These are phyloP conservation scores for Stegana nigrithorax DNA, from an alignment of 2,888 invertebrate species.

Conservation along the genomic window DNA sequence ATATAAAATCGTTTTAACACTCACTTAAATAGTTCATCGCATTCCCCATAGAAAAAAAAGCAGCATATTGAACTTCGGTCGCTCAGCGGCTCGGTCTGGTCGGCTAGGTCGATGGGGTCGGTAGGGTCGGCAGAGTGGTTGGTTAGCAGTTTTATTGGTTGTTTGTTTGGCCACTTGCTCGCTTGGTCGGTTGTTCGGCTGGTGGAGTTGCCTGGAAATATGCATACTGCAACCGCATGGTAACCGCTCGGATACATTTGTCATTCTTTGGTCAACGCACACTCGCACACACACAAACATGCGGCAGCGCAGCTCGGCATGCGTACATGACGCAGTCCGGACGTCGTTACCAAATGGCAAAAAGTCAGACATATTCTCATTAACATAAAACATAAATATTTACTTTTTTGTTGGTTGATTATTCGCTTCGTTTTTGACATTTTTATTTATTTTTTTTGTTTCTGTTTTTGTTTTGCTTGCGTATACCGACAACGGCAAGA, in stretches of 20 bases:
- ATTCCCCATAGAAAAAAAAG: not conserved
- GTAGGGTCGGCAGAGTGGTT: slow-evolving; percentile 19
- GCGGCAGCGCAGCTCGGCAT: too few species aligned
- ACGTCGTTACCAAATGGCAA: slow-evolving; percentile 52
- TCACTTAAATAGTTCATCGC: too few species aligned
- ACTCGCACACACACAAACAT: slow-evolving; percentile 15
- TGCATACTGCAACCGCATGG: slow-evolving; percentile 20
- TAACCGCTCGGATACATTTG: slow-evolving; percentile 34
- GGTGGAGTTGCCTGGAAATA: too few species aligned
- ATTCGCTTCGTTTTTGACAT: slow-evolving; percentile 54
- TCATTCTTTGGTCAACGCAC: slow-evolving; percentile 29
- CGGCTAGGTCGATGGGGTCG: slow-evolving; percentile 15
- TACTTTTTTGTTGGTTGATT: slow-evolving; percentile 60
- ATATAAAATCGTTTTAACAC: too few species aligned
- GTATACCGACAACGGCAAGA: slow-evolving; percentile 13
- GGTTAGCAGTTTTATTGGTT: too few species aligned
- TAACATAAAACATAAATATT: slow-evolving; percentile 66
- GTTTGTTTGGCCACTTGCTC: too few species aligned
- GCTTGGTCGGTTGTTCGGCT: too few species aligned
- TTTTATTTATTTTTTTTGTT: slow-evolving; percentile 47
- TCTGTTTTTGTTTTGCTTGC: slow-evolving; percentile 9
- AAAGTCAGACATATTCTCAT: slow-evolving; percentile 65
- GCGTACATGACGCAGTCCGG: slow-evolving; percentile 7
- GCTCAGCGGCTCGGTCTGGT: not conserved
- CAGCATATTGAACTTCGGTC: not conserved